Conservation (phyloP, 2,888 invertebrate genomes). For the Polyploca ridens region DNA sequence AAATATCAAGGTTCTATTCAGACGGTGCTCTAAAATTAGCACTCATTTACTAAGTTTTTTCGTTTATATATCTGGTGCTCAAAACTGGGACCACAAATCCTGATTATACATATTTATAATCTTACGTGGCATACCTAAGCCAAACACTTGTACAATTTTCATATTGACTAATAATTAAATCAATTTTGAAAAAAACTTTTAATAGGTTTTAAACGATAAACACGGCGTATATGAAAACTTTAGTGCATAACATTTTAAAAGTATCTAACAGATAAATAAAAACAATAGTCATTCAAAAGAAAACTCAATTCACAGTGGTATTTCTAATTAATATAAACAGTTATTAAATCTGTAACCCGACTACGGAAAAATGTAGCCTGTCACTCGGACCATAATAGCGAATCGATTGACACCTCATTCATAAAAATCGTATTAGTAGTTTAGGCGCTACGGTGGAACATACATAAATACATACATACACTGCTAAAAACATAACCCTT, state of each 20-base stretch:
- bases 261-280: background rate
- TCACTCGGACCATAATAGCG: no score
- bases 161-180: background rate
- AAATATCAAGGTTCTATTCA: slow-evolving; percentile 23
- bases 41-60: background rate
- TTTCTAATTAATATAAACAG: background rate
- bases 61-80: background rate
- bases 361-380: no score
- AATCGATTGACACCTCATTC: no score
- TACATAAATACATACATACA: no score
- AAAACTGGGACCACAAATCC: background rate
- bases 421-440: no score
- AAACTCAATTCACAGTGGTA: background rate
- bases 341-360: no score
- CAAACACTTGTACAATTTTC: slow-evolving; percentile 4
- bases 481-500: no score
- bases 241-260: slow-evolving; percentile 26
- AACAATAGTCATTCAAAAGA: no score
- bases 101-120: background rate
- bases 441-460: no score
- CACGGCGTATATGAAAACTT: slow-evolving; percentile 31
- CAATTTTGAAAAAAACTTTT: background rate
- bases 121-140: background rate
- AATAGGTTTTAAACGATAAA: slow-evolving; percentile 26
- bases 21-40: background rate